These are phyloP conservation scores for Epizoanthus ramosus DNA, from an alignment of 92 coral and sea anemone species.

Conservation along the genomic window DNA sequence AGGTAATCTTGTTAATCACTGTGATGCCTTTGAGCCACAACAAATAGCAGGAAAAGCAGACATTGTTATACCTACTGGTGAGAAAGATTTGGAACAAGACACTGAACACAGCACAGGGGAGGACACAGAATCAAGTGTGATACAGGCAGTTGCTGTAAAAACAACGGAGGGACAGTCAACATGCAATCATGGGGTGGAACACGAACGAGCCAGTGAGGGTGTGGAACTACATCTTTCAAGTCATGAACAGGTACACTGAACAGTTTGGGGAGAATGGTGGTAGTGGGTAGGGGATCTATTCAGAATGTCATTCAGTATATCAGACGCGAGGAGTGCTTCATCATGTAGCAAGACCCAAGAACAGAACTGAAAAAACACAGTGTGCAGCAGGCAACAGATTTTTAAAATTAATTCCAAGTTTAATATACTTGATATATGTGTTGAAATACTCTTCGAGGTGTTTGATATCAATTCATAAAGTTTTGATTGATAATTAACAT, in stretches of 20 bases:
- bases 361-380: no score
- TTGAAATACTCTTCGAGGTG: no score
- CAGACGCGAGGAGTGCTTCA: no score
- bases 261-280: no score
- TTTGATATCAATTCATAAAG: no score
- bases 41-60: constrained; percentile 2
- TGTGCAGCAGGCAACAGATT: no score
- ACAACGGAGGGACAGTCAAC: background rate
- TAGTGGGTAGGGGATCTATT: no score
- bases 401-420: no score
- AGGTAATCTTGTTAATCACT: constrained; percentile 18
- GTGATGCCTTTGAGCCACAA: background rate
- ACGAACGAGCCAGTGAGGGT: background rate
- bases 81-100: background rate
- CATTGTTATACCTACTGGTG: constrained; percentile 1
- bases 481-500: no score
- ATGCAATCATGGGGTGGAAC: background rate
- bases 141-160: background rate
- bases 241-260: constrained; percentile 9
- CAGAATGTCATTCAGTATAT: no score
- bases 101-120: background rate
- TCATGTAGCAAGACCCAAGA: no score
- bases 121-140: background rate
- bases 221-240: constrained; percentile 5
- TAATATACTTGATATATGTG: no score